Evolutionary conservation across 2,797 vertebrate species (phyloP).

Genomic region (Oophaga sylvatica): DNA sequence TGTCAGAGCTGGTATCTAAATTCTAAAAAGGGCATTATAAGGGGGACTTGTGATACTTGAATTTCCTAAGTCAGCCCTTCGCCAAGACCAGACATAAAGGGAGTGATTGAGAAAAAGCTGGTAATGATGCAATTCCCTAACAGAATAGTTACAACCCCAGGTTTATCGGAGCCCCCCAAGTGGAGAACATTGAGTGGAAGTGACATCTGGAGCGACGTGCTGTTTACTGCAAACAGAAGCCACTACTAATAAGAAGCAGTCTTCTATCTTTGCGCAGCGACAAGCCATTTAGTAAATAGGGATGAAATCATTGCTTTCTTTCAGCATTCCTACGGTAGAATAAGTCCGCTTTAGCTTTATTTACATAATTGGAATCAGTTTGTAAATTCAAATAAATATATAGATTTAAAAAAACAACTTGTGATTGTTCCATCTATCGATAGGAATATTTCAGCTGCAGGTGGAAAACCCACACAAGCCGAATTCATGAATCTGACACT

Average conservation of each 20-base stretch:
- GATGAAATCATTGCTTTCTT: not conserved
- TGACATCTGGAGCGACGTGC: not conserved
- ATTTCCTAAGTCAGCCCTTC: not conserved
- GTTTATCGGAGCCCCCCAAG: not conserved
- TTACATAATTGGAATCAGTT: conserved; percentile 18
- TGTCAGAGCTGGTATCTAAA: not conserved
- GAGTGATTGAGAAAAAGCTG: not conserved
- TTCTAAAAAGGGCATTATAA: not conserved
- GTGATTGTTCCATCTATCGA: not conserved
- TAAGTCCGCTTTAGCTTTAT: not conserved
- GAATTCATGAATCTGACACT: not conserved
- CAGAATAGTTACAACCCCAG: not conserved
- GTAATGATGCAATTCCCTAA: not conserved
- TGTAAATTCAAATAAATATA: not conserved
- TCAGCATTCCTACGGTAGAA: not conserved
- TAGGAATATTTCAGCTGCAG: not conserved
- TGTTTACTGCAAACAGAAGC: not conserved
- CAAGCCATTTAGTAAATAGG: not conserved
- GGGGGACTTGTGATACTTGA: not conserved
- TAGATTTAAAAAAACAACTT: not conserved
- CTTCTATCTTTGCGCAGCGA: not conserved
- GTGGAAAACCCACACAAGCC: not conserved
- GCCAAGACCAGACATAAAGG: not conserved
- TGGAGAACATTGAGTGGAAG: not conserved
- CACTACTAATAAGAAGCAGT: not conserved